These are phyloP conservation scores for Andinoacara biseriatus DNA, from an alignment of 2,113 vertebrate species.

Conservation along the genomic window DNA sequence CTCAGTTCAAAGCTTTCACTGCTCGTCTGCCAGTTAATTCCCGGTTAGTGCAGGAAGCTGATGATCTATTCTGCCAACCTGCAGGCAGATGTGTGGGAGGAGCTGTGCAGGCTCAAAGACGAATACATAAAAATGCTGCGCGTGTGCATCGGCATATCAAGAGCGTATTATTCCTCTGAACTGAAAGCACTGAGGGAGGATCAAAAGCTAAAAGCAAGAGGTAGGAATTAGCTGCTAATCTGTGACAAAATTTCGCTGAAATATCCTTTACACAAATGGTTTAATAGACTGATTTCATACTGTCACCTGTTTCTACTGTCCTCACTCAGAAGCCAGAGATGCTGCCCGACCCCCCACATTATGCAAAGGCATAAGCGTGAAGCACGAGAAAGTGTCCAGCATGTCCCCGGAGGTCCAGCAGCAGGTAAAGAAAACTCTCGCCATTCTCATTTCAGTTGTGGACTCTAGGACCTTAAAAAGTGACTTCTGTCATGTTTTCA, in stretches of 20 bases:
- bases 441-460: background rate
- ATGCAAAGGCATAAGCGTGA: slow-evolving; percentile 69
- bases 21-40: background rate
- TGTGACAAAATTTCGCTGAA: background rate
- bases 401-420: slow-evolving; percentile 88
- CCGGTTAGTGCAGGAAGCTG: background rate
- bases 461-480: background rate
- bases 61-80: background rate
- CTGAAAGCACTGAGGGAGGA: slow-evolving; percentile 87
- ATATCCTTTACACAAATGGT: background rate
- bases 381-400: slow-evolving; percentile 79
- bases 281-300: background rate
- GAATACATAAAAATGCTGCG: slow-evolving; percentile 87
- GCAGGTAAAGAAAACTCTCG: slow-evolving; percentile 79
- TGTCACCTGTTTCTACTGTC: background rate
- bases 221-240: slow-evolving; percentile 39
- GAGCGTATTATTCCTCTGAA: slow-evolving; percentile 88
- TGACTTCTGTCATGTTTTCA: slow-evolving; percentile 60
- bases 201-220: slow-evolving; percentile 79
- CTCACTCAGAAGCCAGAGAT: slow-evolving; percentile 70
- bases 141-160: slow-evolving; percentile 89
- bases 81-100: slow-evolving; percentile 86
- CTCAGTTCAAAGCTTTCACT: background rate
- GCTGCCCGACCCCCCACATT: slow-evolving; percentile 36
- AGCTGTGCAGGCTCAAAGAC: slow-evolving; percentile 82